Evolutionary conservation across 2,888 invertebrate genomes (phyloP).

Genomic region (Harpalus rufipes): DNA sequence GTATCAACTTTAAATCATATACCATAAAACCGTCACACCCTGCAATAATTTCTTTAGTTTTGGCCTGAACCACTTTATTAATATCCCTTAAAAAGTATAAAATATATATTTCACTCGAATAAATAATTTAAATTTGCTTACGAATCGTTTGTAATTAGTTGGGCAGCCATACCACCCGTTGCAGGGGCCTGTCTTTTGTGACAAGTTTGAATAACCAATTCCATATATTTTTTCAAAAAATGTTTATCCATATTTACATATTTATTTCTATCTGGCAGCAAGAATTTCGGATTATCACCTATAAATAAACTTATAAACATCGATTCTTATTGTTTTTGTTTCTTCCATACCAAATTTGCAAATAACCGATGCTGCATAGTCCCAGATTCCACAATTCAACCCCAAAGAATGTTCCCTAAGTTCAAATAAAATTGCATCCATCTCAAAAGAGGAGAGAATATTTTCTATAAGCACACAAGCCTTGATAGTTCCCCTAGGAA

Average conservation of each 20-base stretch:
- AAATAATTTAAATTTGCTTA: constrained; percentile 26
- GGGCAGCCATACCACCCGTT: constrained; percentile 85
- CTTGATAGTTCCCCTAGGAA: constrained; percentile 83
- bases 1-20: constrained; percentile 82
- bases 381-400: constrained; percentile 88
- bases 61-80: constrained; percentile 78
- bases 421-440: constrained; percentile 84
- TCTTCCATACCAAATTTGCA: constrained; percentile 80
- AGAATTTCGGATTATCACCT: constrained; percentile 80
- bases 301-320: constrained; percentile 4
- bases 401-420: constrained; percentile 84
- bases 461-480: constrained; percentile 87
- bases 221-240: constrained; percentile 83
- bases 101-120: constrained; percentile 8
- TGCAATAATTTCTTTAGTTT: constrained; percentile 79
- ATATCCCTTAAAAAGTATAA: constrained; percentile 76
- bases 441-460: constrained; percentile 83
- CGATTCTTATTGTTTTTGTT: constrained; percentile 9
- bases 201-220: constrained; percentile 80
- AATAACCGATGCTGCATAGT: constrained; percentile 84
- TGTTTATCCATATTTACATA: constrained; percentile 83
- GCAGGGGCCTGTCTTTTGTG: constrained; percentile 82
- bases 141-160: constrained; percentile 77
- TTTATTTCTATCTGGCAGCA: constrained; percentile 84
- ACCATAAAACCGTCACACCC: constrained; percentile 86